Evolutionary conservation across 1,140 invertebrate species (phyloP), one percentile per base, ranked within the genome.

Genomic region (Asobara japonica): DNA sequence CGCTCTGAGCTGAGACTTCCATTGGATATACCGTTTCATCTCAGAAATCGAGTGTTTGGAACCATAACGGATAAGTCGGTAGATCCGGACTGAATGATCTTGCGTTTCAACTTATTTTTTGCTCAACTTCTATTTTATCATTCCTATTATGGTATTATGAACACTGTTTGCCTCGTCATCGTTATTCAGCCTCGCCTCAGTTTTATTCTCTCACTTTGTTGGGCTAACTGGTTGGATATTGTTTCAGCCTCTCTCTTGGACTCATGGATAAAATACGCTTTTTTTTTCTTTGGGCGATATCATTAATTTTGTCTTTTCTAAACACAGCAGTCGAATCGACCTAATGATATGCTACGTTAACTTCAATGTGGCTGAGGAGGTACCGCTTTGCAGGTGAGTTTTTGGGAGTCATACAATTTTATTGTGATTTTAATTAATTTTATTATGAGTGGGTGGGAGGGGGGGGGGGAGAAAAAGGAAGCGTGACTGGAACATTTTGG

Each of bases 131-230:
- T 72, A 51, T 67, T 56, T 41, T 29, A 30, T 51, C 33, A 29
- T 56, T 51, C 83, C 76, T 79, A 82, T 83, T 86, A 87, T 82
- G 84, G 83, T 78, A 80, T 86, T 85, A 85, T 83, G 82, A 87
- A 81, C 83, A 83, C 84, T 83, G 27, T 77, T 84, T 83, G 82
- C 83, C 77, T 82, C 79, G 84, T 84, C 82, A 84, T 82, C 83
- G 85, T 86, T 86, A 82, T 79, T 76, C 81, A 80, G 41, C 41
- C 78, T 79, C 71, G 71, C 72, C 41, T 64, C 69, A 45, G 41
- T 18, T n/a, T 16, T 13, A 45, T 45, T 78, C 75, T 56, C 67
- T 69, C 51, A 62, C 45, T 62, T 16, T 25, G 18, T 13, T 67
- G 62, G 38, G 51, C 76, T 79, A 74, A 72, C 76, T 2, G 29